Conservation (phyloP, 2,888 invertebrate genomes). For the Mycalesis mineus region DNA sequence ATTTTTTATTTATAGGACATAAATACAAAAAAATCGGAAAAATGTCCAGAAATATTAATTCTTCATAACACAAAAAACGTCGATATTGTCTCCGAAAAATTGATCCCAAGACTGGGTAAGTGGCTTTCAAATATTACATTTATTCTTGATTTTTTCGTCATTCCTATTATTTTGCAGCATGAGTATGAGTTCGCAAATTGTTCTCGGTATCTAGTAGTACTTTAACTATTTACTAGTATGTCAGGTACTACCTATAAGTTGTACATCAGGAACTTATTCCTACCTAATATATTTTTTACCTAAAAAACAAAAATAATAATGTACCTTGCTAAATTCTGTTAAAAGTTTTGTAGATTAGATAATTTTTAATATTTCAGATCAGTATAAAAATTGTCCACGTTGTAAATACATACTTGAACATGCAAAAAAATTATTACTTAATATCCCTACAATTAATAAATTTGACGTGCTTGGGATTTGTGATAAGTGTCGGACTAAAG, state of each 20-base stretch:
- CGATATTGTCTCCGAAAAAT: slow-evolving; percentile 34
- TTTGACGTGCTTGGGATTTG: slow-evolving; percentile 48
- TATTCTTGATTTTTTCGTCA: not conserved
- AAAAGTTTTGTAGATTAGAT: too few relatives aligned
- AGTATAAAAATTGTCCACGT: slow-evolving; percentile 45
- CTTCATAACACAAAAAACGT: slow-evolving; percentile 41
- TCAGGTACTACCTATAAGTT: too few relatives aligned
- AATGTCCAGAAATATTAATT: slow-evolving; percentile 38
- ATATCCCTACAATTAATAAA: slow-evolving; percentile 37
- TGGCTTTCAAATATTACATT: not conserved
- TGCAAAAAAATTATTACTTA: slow-evolving; percentile 42
- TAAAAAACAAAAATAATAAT: too few relatives aligned
- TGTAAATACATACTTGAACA: slow-evolving; percentile 48
- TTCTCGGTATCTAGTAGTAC: not conserved
- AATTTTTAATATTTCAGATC: slow-evolving; percentile 44
- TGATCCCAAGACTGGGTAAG: slow-evolving; percentile 40
- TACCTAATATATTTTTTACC: too few relatives aligned
- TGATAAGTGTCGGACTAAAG: slow-evolving; percentile 45
- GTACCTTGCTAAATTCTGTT: too few relatives aligned
- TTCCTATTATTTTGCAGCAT: too few relatives aligned
- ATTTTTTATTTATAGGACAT: too few relatives aligned
- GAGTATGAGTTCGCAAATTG: not conserved
- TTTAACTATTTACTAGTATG: too few relatives aligned
- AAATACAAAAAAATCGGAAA: slow-evolving; percentile 4
- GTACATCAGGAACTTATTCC: too few relatives aligned